Evolutionary conservation across 2,113 vertebrate species (phyloP), one percentile per base, ranked within the genome.

Genomic region (Stomatorhinus ivindoensis): DNA sequence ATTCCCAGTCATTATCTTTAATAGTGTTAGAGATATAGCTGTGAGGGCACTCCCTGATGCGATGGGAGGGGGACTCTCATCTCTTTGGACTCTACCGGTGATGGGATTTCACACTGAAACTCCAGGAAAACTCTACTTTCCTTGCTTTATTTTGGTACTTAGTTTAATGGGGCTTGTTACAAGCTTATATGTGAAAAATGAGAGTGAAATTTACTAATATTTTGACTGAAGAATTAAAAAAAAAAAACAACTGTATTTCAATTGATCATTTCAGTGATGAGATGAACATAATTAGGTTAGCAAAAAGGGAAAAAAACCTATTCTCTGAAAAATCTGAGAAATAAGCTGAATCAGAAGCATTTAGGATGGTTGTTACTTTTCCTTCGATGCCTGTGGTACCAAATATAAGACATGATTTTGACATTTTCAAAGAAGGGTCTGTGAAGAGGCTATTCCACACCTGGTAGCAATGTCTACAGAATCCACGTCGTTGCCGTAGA

Each of bases 401-500:
- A 31, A 21, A 21, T 83, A 35, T 86, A 15, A 15, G 31, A 15
- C 39, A 17, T 3, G 13, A 47, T 44, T 10, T 13, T 21, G 47
- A 86, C 84, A 53, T 53, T 86, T 51, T 19, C 48, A 50, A 24
- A 35, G n/a, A 2, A 15, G 27, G 31, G 21, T 5, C 61, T n/a
- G 88, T 11, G 31, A 31, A 27, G n/a, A 85, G 3, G 88, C 4
- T 39, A 19, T 1, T 9, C 31, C 95, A 95, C 93, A 96, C 98
- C 98, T 97, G 89, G 98, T 99, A 86, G 98, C 98, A 1, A 99
- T 98, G 90, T 99, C 98, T 46, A 99, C 98, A 19, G 98, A 99
- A 92, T 99, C 98, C 0, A 99, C 97, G 13, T 99, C 98, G 47
- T 99, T 99, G 94, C 98, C 98, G 51, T 99, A 99, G 91, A 99